Evolutionary conservation across 64 coral and sea anemone species (phyloP).

Genomic region (Anthopleura sola): DNA sequence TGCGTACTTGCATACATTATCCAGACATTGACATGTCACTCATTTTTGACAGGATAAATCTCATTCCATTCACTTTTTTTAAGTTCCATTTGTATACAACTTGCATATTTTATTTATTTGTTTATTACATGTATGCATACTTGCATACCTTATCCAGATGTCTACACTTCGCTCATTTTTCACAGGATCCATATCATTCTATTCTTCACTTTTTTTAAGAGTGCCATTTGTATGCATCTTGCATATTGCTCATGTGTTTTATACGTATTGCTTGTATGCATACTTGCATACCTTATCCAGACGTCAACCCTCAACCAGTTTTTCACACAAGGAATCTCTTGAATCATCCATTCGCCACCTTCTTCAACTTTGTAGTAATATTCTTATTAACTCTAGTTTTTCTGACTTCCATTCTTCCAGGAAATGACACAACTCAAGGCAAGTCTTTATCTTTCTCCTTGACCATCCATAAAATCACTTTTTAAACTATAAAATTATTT

Average conservation of each 20-base stretch:
- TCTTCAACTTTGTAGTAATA: not conserved
- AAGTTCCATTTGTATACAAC: not conserved
- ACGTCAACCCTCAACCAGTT: not conserved
- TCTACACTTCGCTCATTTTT: not conserved
- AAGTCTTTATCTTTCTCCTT: not conserved
- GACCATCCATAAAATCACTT: not conserved
- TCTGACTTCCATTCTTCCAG: constrained; percentile 3
- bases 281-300: not conserved
- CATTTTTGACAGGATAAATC: not conserved
- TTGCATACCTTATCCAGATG: not conserved
- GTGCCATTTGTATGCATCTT: not conserved
- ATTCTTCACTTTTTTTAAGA: too few relatives aligned
- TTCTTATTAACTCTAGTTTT: constrained; percentile 1
- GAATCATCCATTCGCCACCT: not conserved
- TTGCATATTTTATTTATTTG: not conserved
- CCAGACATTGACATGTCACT: not conserved
- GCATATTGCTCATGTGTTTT: not conserved
- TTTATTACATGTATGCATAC: not conserved
- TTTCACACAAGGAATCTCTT: not conserved
- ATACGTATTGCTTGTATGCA: not conserved
- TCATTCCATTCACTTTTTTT: not conserved
- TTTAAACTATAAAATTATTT: not conserved
- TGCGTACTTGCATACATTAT: not conserved
- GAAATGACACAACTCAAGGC: not conserved
- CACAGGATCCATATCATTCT: not conserved